Base-by-base conservation (phyloP, 2,888 invertebrate species). In the Ligdia adustata region DNA sequence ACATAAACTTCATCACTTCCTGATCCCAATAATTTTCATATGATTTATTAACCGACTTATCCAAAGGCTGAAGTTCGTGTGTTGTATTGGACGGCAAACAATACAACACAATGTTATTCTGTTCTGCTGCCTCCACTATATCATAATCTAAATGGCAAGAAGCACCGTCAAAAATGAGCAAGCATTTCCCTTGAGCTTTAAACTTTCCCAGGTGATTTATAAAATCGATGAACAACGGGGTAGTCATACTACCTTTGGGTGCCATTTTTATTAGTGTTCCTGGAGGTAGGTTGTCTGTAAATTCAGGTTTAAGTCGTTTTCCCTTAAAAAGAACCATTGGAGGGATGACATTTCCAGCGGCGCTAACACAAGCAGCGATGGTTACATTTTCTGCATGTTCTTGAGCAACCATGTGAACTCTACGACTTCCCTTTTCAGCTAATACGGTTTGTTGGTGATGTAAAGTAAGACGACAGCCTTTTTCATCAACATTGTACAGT, bases 311-410 rank as follows among this genome's bases (percentile, higher is more conserved):
- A 33, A 41, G 43, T 11, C 54, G 51, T 12, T 52, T 49, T 14
- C 43, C 43, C 12, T 43, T 35, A 7, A 57, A 57, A 7, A 56
- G 0, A 6, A 61, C 55, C 57, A 62, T 58, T 4, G 60, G 60
- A 0, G 63, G 62, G 1, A 60, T 31, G 3, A 55, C n/a, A 9
- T 11, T 47, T 2, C 61, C 57, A 3, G 26, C n/a, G 5, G 43
- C 43, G 24, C 33, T 37, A 42, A 41, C 58, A 42, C 61, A 64
- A 15, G 27, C 31, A 4, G 46, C 62, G 0, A 62, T 45, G 0
- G 59, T 61, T 0, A 66, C 60, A 29, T 52, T 66, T 55, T 64
- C 59, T 6, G 57, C 60, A 38, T 60, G 60, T 34, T 60, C 62
- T 1, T 39, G 28, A 3, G 52, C 51, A 4, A 58, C 24, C 12